Percentiles rank a stretch among this genome's conserved stretches.
These are phyloP conservation scores for Tethea ocularis DNA, from an alignment of 2,888 invertebrate genomes.

Conservation along the genomic window DNA sequence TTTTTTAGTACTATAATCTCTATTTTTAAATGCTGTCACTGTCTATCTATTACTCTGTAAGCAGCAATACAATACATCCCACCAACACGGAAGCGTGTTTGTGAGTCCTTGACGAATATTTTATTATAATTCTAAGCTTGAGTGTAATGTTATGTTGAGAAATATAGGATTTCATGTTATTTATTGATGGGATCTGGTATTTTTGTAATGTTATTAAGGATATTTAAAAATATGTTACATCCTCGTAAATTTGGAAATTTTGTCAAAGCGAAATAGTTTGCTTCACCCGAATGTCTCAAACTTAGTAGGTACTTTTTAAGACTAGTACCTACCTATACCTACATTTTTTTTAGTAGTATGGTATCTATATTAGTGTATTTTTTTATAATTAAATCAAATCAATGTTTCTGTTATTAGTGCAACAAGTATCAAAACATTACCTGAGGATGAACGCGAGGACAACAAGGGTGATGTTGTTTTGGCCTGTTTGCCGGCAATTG, in stretches of 20 bases:
- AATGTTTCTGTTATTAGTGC: too few relatives aligned
- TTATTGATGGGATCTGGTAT: neutral
- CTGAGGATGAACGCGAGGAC: conserved; percentile 71
- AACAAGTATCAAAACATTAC: conserved; percentile 43
- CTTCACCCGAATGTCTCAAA: too few relatives aligned
- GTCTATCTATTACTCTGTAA: neutral
- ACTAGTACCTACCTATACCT: too few relatives aligned
- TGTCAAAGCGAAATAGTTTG: too few relatives aligned
- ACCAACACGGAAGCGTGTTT: conserved; percentile 30
- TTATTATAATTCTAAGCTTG: conserved; percentile 26
- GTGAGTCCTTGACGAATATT: conserved; percentile 33
- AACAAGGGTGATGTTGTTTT: conserved; percentile 83
- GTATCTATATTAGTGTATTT: too few relatives aligned
- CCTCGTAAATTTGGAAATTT: too few relatives aligned
- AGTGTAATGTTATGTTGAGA: conserved; percentile 10
- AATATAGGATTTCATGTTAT: neutral
- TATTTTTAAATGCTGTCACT: neutral
- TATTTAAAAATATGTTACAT: too few relatives aligned
- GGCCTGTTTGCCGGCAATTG: conserved; percentile 74
- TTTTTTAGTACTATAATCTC: too few relatives aligned
- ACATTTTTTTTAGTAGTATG: too few relatives aligned
- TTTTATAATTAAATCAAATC: too few relatives aligned
- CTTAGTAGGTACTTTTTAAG: too few relatives aligned
- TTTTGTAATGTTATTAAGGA: conserved; percentile 8
- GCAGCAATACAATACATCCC: conserved; percentile 27